These are phyloP conservation scores for Percopsis omiscomaycus DNA, from an alignment of 2,797 vertebrate genomes.

Conservation along the genomic window DNA sequence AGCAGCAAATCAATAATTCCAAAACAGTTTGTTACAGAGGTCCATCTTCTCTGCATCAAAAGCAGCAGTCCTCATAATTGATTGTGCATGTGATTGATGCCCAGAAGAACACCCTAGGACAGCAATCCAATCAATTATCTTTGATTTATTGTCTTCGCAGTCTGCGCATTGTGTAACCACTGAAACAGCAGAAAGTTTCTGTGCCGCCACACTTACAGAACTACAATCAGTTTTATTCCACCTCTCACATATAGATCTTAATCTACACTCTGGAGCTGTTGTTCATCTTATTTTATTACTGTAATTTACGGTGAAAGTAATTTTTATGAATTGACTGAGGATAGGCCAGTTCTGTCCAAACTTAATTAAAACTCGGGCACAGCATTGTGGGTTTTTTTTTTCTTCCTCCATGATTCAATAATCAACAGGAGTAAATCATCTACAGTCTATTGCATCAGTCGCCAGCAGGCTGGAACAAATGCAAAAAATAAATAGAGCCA, in stretches of 20 bases:
- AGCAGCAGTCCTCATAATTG: conserved; percentile 66
- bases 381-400: conserved; percentile 33
- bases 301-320: conserved; percentile 73
- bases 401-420: conserved; percentile 59
- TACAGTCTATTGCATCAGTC: conserved; percentile 64
- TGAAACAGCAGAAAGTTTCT: conserved; percentile 51
- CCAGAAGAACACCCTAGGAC: conserved; percentile 62
- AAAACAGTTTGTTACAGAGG: conserved; percentile 47
- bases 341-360: conserved; percentile 63
- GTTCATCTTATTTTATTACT: conserved; percentile 71
- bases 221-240: conserved; percentile 37
- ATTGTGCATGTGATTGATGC: conserved; percentile 74
- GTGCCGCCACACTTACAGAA: conserved; percentile 34
- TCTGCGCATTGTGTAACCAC: conserved; percentile 44
- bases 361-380: conserved; percentile 70
- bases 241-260: conserved; percentile 16
- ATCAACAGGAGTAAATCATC: conserved; percentile 74
- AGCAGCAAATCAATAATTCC: conserved; percentile 18
- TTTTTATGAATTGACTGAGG: conserved; percentile 71
- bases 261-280: conserved; percentile 42
- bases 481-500: conserved; percentile 70
- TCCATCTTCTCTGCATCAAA: conserved; percentile 51
- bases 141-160: conserved; percentile 72
- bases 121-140: conserved; percentile 70
- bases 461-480: conserved; percentile 73